phyloP scores from a whole-genome alignment of 2,797 vertebrate genomes.

The Hydrocynus forskahlii region DNA sequence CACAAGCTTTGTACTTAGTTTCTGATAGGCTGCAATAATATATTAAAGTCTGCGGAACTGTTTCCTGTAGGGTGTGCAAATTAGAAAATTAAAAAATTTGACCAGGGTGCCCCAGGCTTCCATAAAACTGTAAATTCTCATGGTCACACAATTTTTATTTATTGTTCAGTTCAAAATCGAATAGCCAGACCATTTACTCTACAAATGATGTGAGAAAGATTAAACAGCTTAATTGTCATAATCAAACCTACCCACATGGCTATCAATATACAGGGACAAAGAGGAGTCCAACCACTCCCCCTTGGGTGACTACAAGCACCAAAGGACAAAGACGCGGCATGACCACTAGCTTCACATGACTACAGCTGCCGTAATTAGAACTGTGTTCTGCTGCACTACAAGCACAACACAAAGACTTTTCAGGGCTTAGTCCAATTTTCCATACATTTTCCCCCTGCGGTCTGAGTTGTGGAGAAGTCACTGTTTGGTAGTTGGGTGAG shows the following conservation, averaged over 20 bases:
- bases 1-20: too few relatives aligned
- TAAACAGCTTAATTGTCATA: not conserved
- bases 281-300: not conserved
- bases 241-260: not conserved
- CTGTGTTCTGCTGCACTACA: slow-evolving; percentile 1
- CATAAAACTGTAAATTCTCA: too few relatives aligned
- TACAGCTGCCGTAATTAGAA: slow-evolving; percentile 12
- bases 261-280: not conserved
- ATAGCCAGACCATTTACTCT: too few relatives aligned
- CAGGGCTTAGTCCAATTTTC: not conserved
- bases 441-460: slow-evolving; percentile 12
- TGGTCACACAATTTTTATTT: too few relatives aligned
- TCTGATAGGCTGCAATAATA: too few relatives aligned
- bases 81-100: too few relatives aligned
- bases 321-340: not conserved
- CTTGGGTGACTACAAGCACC: not conserved
- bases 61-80: too few relatives aligned
- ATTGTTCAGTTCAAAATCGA: too few relatives aligned
- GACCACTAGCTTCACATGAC: not conserved
- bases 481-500: not conserved
- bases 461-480: not conserved
- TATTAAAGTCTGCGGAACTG: too few relatives aligned
- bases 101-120: too few relatives aligned
- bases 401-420: not conserved
- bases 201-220: too few relatives aligned